Conservation (phyloP, 1,140 invertebrate genomes). For the Copidosoma floridanum region DNA sequence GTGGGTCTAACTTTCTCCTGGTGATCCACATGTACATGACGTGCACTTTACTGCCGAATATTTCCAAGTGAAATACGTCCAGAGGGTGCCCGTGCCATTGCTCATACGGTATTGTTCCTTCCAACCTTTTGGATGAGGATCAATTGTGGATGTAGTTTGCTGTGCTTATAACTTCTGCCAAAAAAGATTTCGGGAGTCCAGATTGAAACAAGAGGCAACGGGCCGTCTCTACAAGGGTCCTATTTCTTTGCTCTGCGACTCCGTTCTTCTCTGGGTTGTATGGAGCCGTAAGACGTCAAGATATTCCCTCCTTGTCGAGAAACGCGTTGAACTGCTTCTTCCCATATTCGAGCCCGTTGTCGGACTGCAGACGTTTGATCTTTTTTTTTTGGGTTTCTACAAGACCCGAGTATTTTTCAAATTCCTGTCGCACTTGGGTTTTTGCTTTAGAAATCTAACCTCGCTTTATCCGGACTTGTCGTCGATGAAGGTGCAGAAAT, state of each 20-base stretch:
- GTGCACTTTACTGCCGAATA: conserved; percentile 10
- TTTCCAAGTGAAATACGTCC: conserved; percentile 7
- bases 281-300: too few relatives aligned
- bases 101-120: conserved; percentile 8
- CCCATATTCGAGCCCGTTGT: conserved; percentile 5
- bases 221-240: too few relatives aligned
- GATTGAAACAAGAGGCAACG: conserved; percentile 6
- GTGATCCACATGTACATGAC: background rate
- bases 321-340: too few relatives aligned
- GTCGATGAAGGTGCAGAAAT: background rate
- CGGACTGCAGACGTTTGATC: background rate
- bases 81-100: background rate
- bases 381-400: background rate
- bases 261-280: too few relatives aligned
- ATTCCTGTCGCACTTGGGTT: background rate
- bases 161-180: conserved; percentile 3
- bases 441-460: background rate
- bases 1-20: conserved; percentile 5
- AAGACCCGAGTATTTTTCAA: background rate
- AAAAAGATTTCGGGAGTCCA: background rate
- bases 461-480: background rate
- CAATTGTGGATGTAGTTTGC: conserved; percentile 16
- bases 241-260: too few relatives aligned
- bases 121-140: conserved; percentile 5
- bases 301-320: too few relatives aligned